Evolutionary conservation across 2,797 vertebrate genomes (phyloP).

Genomic region (Gallinago nigripennis): DNA sequence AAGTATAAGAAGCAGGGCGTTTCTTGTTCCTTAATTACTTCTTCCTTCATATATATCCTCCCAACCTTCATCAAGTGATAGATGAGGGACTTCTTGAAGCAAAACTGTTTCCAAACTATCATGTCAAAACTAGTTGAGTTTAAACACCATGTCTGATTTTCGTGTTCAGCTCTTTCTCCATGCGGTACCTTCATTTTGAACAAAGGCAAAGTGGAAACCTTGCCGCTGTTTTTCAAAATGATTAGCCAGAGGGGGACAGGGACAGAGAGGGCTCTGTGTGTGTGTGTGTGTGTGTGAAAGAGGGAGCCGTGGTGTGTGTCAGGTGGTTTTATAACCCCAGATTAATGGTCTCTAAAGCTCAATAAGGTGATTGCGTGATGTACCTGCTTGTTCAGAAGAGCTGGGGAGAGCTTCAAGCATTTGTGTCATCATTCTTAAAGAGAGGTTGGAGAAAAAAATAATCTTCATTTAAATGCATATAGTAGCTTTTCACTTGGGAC

Average conservation of each 20-base stretch:
- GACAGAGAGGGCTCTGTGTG: neutral
- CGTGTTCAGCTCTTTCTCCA: neutral
- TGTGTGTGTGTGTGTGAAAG: neutral
- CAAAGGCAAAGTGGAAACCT: neutral
- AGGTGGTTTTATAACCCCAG: constrained; percentile 23
- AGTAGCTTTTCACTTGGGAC: constrained; percentile 79
- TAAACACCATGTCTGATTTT: neutral
- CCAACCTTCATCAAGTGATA: neutral
- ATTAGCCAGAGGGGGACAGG: neutral
- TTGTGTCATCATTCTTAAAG: constrained; percentile 67
- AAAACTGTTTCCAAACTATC: neutral
- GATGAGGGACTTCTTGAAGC: neutral
- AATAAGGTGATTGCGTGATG: neutral
- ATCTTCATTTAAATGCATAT: constrained; percentile 84
- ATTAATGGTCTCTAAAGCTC: constrained; percentile 56
- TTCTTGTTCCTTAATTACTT: neutral
- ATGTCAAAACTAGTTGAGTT: neutral
- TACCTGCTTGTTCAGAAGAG: constrained; percentile 26
- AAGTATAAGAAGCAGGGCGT: neutral
- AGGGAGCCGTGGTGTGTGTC: neutral
- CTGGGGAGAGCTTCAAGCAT: constrained; percentile 40
- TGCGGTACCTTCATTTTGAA: neutral
- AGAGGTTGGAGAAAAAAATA: neutral
- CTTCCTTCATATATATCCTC: neutral
- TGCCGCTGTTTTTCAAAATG: neutral